phyloP scores from a whole-genome alignment of 2,113 vertebrate genomes.

The Egretta garzetta region DNA sequence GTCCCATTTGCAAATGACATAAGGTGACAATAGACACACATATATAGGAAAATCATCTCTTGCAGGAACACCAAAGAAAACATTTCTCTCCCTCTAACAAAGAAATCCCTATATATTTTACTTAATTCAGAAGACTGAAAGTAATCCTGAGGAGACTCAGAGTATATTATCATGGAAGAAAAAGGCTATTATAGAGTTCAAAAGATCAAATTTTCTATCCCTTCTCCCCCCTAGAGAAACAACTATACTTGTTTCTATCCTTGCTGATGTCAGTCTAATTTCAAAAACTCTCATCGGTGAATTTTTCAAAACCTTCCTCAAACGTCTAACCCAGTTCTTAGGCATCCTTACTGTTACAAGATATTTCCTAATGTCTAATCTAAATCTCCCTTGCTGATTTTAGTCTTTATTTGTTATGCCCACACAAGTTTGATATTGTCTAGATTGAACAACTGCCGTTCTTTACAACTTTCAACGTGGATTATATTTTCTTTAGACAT shows the following conservation, averaged over 20 bases:
- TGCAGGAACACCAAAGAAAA: not conserved
- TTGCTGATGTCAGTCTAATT: not conserved
- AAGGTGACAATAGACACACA: not conserved
- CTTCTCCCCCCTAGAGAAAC: not conserved
- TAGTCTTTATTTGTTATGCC: conserved; percentile 12
- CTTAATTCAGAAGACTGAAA: not conserved
- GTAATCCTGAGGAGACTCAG: not conserved
- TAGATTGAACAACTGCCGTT: not conserved
- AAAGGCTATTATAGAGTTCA: not conserved
- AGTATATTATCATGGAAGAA: not conserved
- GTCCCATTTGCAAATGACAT: not conserved
- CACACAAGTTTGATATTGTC: not conserved
- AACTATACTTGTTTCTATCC: not conserved
- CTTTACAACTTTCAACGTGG: not conserved
- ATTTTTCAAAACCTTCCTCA: conserved; percentile 1
- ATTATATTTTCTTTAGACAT: not conserved
- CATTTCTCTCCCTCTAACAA: not conserved
- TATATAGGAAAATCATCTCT: not conserved
- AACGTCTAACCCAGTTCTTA: not conserved
- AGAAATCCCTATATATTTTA: not conserved
- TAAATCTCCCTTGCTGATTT: not conserved
- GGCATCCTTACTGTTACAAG: not conserved
- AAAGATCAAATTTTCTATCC: not conserved
- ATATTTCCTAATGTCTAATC: not conserved
- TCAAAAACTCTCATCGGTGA: not conserved